Conservation (phyloP, 2,797 vertebrate genomes). For the Acanthopagrus latus region DNA sequence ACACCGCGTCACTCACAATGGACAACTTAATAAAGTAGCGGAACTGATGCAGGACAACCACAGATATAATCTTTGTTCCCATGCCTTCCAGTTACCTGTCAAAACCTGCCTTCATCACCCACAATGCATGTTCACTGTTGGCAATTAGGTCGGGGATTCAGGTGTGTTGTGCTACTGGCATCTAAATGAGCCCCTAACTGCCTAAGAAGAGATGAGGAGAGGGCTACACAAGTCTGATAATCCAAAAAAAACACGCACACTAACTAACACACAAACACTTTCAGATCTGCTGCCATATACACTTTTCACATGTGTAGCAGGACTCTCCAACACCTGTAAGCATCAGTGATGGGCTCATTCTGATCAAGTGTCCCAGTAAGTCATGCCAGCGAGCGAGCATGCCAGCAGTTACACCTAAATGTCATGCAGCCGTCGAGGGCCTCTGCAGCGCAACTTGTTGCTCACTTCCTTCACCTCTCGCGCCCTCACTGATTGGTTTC, state of each 20-base stretch:
- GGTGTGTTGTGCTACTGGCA: not conserved
- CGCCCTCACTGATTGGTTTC: slow-evolving; percentile 36
- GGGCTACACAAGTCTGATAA: too few relatives aligned
- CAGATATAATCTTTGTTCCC: not conserved
- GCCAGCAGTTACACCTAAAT: not conserved
- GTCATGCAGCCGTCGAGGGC: not conserved
- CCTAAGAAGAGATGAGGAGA: too few relatives aligned
- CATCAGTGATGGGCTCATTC: not conserved
- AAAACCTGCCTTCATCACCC: not conserved
- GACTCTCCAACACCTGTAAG: not conserved
- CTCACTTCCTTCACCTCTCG: slow-evolving; percentile 20
- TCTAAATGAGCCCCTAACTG: not conserved
- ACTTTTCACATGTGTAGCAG: not conserved
- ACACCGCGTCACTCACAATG: not conserved
- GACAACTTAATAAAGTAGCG: not conserved
- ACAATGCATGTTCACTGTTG: not conserved
- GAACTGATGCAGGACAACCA: not conserved
- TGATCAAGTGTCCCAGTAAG: not conserved
- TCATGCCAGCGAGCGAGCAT: not conserved
- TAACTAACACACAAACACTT: too few relatives aligned
- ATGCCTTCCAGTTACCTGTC: not conserved
- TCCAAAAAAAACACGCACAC: too few relatives aligned
- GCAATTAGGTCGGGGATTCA: not conserved
- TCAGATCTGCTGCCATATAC: not conserved
- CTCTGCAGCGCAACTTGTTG: not conserved